Base-by-base conservation (phyloP, 2,797 vertebrate genomes). In the Danio aesculapii region DNA sequence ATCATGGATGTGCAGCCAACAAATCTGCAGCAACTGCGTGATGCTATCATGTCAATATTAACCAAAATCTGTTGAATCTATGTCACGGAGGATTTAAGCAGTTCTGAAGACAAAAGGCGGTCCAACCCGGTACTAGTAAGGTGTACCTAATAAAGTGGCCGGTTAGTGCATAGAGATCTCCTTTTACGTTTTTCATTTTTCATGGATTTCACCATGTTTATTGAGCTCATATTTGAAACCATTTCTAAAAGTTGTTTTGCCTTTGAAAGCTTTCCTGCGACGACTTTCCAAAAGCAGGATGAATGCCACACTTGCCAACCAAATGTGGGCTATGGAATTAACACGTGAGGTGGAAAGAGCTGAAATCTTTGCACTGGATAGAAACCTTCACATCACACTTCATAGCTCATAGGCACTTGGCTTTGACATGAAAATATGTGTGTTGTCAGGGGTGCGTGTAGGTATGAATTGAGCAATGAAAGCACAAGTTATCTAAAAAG, bases 391-490 rank as follows among this genome's bases (percentile, higher is more conserved):
- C 58, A 43, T n/a, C 14, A 10, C 19, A n/a, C 57, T 74, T 74
- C 6, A 61, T 11, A 10, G 8, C 0, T 16, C 39, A 49, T n/a
- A 19, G 46, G 61, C 59, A 44, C 62, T 67, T n/a, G 69, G 63
- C 63, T 75, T 81, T 46, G 63, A 71, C 63, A 67, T 63, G 62
- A 57, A 77, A 70, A 79, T 52, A 86, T 68, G 75, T 1, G 4
- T 50, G 75, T 69, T 66, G 50, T 81, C 68, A 58, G 63, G 49
- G 21, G 44, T 59, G 64, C 46, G 21, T 59, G 41, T 47, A 43
- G 13, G 6, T 49, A 16, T 62, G 80, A 67, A 67, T 66, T 59
- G 19, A 19, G 21, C n/a, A 52, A n/a, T 58, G 16, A 47, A 55
- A 44, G 39, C 16, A 63, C n/a, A 11, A 55, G 43, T 70, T 63